phyloP scores from a whole-genome alignment of 2,113 vertebrate species.

The Zosterops pallidus region DNA sequence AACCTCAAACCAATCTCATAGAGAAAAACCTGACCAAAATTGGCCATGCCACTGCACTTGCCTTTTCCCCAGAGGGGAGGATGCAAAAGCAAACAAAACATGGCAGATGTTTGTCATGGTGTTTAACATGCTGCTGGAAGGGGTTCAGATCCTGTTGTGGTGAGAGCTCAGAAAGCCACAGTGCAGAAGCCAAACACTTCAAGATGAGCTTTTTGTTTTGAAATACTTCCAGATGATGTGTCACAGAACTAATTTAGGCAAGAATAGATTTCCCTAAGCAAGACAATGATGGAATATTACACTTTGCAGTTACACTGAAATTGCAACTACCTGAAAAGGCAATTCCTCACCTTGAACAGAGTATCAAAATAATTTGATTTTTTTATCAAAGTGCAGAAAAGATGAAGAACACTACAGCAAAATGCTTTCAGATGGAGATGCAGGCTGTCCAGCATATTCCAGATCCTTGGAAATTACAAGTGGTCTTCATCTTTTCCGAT shows the following conservation, averaged over 20 bases:
- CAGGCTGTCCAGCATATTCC: conserved; percentile 6
- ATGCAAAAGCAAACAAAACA: background rate
- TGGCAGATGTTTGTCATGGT: background rate
- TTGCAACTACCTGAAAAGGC: conserved; percentile 12
- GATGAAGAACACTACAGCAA: conserved; percentile 24
- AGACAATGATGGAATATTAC: conserved; percentile 50
- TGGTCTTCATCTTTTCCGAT: conserved; percentile 43
- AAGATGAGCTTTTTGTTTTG: conserved; percentile 58
- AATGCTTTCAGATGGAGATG: conserved; percentile 29
- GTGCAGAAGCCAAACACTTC: conserved; percentile 33
- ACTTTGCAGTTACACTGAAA: conserved; percentile 14
- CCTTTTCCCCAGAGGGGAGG: background rate
- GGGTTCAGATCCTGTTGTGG: background rate
- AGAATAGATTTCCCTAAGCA: conserved; percentile 37
- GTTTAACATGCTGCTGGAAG: background rate
- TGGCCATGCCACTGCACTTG: background rate
- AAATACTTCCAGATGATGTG: conserved; percentile 55
- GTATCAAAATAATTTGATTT: conserved; percentile 10
- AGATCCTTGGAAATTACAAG: conserved; percentile 8
- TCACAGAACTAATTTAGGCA: conserved; percentile 49
- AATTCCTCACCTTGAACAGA: conserved; percentile 19
- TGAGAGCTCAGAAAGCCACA: background rate
- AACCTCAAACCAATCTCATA: background rate
- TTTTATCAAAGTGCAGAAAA: conserved; percentile 30
- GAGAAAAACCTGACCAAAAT: background rate